Base-by-base conservation (phyloP, 1,140 invertebrate genomes). In the Teleogryllus occipitalis region DNA sequence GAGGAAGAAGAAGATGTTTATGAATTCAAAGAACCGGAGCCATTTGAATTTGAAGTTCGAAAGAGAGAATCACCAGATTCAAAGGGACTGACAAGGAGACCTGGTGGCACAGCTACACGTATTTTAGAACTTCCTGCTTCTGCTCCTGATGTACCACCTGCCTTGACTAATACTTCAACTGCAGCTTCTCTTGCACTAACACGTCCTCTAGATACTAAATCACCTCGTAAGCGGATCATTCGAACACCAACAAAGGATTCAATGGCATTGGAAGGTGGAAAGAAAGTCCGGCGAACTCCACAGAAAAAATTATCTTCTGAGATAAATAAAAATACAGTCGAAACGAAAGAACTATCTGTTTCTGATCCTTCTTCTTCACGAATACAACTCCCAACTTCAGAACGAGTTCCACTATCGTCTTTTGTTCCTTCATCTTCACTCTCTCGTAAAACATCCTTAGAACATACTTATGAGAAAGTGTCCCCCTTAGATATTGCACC, bases 11-110 rank as follows among this genome's bases (percentile, higher is more conserved):
- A 93, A 82, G 94, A 95, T 85, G 91, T 95, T 83, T 96, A 96
- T 82, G 94, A 96, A 85, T 96, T 96, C 83, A 95, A 95, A 85
- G 94, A 96, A 86, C 93, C 93, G 0, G 94, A 96, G 85, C 93
- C 94, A 0, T 95, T 95, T 83, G 93, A 95, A 85, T 91, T 95
- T 82, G 93, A 94, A 85, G 89, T 92, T 12, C 89, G 92, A 73
- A 84, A 82, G 47, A 79, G 77, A 39, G 80, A 80, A 8, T 72
- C 78, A 47, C 22, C 47, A 46, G 76, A 77, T 8, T 27, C 48
- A 14, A 27, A 18, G 7, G 47, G 27, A 78, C 48, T 83, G 27
- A 88, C 86, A 78, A 88, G 86, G 78, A 85, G 87, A n/a, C 86
- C 87, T 2, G 21, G 84, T 85, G 15, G 80, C 82, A 0, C 87